Base-by-base conservation (phyloP, 2,888 invertebrate species). In the Choristoneura rosaceana region DNA sequence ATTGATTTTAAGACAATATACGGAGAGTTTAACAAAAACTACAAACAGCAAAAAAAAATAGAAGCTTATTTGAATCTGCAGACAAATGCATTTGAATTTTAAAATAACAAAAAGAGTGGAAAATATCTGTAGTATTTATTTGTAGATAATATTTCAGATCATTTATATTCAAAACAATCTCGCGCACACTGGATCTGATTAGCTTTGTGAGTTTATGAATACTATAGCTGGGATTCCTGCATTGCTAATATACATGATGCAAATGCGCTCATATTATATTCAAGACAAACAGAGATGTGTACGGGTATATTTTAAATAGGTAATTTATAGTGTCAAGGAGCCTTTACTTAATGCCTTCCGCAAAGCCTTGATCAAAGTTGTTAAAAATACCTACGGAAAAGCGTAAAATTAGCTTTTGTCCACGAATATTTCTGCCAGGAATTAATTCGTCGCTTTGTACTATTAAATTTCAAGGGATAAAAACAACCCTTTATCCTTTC, bases 151-250 rank as follows among this genome's bases (percentile, higher is more conserved):
- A 52, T 33, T 52, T 12, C 14, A 61, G 12, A 15, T 43, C 52
- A 41, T 71, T 67, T 52, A 64, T 73, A 69, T 62, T 50, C 67
- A 71, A 67, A 67, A 43, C 70, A 62, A 66, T 74, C 38, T 58
- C n/a, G 52, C 33, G n/a, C 43, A 34, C 33, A 12, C 60, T 38
- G 60, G 60, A 73, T 69, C 25, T 61, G 60, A 73, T 69, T 69
- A 65, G 63, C 65, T 69, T 47, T 61, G 64, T 47, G 71, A 45
- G 45, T 58, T 59, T 65, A 47, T 70, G 70, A 66, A 71, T 67
- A 67, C 66, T 25, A 41, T 45, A 62, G 55, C 8, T 41, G 66
- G 60, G 38, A 71, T 71, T 62, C 55, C 71, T 67, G 52, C 61
- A 62, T 52, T 33, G 17, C 41, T 65, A 65, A 64, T 58, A 43